These are phyloP conservation scores for Salticus scenicus DNA, from an alignment of 2,888 invertebrate genomes.

Conservation along the genomic window DNA sequence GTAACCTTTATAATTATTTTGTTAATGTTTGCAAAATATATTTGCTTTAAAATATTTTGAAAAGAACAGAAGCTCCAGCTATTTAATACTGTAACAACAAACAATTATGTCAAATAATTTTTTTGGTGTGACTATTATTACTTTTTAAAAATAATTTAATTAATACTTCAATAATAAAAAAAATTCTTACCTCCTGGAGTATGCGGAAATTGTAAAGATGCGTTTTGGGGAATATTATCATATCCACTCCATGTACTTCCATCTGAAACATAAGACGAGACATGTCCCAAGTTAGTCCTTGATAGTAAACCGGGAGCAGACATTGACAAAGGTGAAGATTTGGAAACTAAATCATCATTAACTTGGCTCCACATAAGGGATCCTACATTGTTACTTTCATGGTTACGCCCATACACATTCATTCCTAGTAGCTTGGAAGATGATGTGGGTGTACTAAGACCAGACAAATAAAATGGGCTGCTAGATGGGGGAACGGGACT, in stretches of 20 bases:
- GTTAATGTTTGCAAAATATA: too few species aligned
- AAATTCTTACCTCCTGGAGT: conserved; percentile 54
- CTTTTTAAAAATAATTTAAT: too few species aligned
- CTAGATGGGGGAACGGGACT: conserved; percentile 22
- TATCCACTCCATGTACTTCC: conserved; percentile 48
- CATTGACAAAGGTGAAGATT: conserved; percentile 44
- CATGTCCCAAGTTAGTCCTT: conserved; percentile 43
- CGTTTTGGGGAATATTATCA: conserved; percentile 39
- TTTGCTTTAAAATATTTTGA: too few species aligned
- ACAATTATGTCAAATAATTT: too few species aligned
- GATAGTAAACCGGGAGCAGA: conserved; percentile 31
- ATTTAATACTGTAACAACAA: too few species aligned
- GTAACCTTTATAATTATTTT: too few species aligned
- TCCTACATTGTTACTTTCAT: conserved; percentile 29
- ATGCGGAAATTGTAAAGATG: conserved; percentile 42
- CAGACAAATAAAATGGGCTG: conserved; percentile 30
- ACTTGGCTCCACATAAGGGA: conserved; percentile 65
- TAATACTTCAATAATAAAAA: too few species aligned
- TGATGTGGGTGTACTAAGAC: conserved; percentile 9
- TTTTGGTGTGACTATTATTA: not conserved
- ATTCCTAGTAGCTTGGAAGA: conserved; percentile 37
- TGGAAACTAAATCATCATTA: conserved; percentile 44
- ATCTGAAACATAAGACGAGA: conserved; percentile 52
- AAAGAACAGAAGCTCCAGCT: too few species aligned
- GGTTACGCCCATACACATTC: conserved; percentile 38